A percentile compares a stretch with the other conserved stretches of the same genome.
These are phyloP conservation scores for Sciurus niger DNA, from an alignment of 2,113 vertebrate species.

Conservation along the genomic window DNA sequence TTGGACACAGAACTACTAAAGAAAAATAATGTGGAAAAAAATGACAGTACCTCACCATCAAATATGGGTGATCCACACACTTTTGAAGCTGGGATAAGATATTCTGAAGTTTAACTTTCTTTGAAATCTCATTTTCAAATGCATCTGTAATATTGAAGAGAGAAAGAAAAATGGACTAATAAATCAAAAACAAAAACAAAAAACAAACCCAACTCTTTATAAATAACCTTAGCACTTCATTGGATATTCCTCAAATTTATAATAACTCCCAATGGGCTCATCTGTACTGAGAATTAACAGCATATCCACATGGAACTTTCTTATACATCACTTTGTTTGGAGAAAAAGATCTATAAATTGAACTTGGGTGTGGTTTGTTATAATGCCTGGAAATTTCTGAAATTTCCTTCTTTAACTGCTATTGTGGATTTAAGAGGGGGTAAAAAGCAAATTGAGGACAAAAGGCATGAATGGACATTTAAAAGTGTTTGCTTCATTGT, in stretches of 20 bases:
- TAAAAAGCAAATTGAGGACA: neutral
- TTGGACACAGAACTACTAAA: neutral
- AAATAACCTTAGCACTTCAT: neutral
- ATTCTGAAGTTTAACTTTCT: slow-evolving; percentile 93
- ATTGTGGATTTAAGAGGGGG: neutral
- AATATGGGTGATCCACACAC: slow-evolving; percentile 97
- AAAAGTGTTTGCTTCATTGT: neutral
- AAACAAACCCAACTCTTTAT: neutral
- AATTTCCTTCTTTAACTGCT: slow-evolving; percentile 14
- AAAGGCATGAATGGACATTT: neutral
- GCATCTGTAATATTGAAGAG: slow-evolving; percentile 88
- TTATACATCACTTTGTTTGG: neutral
- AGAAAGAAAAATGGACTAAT: neutral
- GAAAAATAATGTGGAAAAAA: neutral
- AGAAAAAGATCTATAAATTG: neutral
- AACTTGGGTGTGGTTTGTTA: neutral
- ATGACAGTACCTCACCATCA: slow-evolving; percentile 89
- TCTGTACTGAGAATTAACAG: neutral
- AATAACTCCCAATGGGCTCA: neutral
- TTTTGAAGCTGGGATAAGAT: slow-evolving; percentile 95
- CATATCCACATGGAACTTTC: neutral
- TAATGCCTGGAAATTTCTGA: neutral
- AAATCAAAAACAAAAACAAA: neutral
- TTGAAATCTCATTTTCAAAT: slow-evolving; percentile 91
- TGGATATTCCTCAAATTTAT: neutral